Percentiles rank a stretch among this genome's conserved stretches.
phyloP scores from a whole-genome alignment of 2,888 invertebrate species.

The Phorcus lineatus region DNA sequence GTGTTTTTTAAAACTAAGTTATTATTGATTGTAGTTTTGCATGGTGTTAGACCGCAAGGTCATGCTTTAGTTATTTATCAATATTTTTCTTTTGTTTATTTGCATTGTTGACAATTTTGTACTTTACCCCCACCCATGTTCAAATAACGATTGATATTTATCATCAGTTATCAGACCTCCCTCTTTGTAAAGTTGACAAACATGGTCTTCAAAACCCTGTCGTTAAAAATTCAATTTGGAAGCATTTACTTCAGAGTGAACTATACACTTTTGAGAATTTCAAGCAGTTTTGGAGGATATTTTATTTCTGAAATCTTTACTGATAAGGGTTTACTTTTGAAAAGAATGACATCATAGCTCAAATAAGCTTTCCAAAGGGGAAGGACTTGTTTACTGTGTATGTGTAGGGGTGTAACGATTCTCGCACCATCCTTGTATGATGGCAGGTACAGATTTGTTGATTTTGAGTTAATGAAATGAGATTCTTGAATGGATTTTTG shows the following conservation, averaged over 20 bases:
- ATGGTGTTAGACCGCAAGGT: conserved; percentile 20
- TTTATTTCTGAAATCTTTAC: no score
- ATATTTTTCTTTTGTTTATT: conserved; percentile 21
- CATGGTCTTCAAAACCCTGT: neutral
- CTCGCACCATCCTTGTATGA: neutral
- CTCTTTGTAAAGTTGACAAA: conserved; percentile 8
- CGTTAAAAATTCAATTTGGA: no score
- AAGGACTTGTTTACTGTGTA: neutral
- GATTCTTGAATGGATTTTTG: neutral
- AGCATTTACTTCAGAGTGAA: no score
- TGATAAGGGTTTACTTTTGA: no score
- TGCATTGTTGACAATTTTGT: conserved; percentile 27
- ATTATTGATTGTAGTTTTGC: conserved; percentile 27
- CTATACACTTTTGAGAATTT: no score
- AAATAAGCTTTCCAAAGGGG: conserved; percentile 9
- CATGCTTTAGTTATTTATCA: conserved; percentile 27
- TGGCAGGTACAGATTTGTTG: neutral
- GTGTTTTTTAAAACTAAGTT: conserved; percentile 22
- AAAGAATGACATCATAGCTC: neutral
- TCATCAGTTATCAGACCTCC: conserved; percentile 1
- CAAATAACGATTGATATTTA: conserved; percentile 19
- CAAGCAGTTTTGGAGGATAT: no score
- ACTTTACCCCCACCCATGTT: conserved; percentile 12
- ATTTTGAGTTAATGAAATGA: neutral
- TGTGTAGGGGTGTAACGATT: conserved; percentile 15